These are phyloP conservation scores for Prionailurus bengalensis DNA, from an alignment of 2,113 vertebrate genomes.

Conservation along the genomic window DNA sequence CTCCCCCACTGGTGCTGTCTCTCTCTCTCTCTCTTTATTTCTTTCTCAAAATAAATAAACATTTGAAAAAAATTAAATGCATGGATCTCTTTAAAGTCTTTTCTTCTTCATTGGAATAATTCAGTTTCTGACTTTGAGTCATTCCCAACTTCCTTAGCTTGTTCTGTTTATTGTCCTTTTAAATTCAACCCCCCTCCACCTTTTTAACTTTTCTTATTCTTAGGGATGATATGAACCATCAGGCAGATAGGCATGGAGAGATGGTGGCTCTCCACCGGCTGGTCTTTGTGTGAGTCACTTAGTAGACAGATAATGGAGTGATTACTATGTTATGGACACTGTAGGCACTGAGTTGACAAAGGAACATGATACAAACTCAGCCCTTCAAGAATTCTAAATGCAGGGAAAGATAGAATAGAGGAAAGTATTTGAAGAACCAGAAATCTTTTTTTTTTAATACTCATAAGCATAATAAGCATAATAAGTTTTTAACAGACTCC, in stretches of 20 bases:
- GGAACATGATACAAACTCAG: background rate
- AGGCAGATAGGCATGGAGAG: background rate
- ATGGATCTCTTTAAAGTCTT: background rate
- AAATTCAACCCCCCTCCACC: background rate
- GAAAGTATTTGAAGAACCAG: background rate
- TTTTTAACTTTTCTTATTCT: constrained; percentile 8
- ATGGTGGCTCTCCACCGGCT: background rate
- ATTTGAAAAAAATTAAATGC: background rate
- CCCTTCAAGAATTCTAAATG: background rate
- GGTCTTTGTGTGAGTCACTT: background rate
- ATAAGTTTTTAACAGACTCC: background rate
- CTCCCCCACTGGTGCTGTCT: too few relatives aligned
- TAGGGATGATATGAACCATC: background rate
- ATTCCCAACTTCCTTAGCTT: background rate
- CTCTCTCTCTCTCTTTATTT: too few relatives aligned
- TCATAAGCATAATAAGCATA: background rate
- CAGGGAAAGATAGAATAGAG: background rate
- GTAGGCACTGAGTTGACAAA: background rate
- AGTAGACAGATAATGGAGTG: background rate
- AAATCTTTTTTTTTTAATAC: background rate
- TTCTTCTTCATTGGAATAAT: background rate
- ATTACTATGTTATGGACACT: background rate
- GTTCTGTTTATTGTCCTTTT: background rate
- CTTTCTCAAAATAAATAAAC: too few relatives aligned
- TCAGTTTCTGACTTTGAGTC: constrained; percentile 20